Base-by-base conservation (phyloP, 2,888 invertebrate genomes). In the Eledona agricola region DNA sequence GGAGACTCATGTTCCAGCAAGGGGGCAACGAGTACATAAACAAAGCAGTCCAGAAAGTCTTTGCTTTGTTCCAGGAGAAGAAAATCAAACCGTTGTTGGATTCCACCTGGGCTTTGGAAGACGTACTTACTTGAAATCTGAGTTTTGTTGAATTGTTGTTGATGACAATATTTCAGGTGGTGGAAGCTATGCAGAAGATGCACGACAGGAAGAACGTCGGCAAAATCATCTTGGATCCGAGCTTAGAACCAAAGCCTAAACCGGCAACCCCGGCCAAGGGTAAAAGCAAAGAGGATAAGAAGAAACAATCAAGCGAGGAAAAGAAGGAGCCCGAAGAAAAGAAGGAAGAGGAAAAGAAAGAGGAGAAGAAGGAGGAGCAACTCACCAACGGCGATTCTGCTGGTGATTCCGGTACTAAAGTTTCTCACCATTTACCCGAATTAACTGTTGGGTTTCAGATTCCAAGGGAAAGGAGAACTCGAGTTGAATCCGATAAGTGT, bases 101-200 rank as follows among this genome's bases (percentile, higher is more conserved):
- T 77, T 91, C 92, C 53, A 87, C 87, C 55, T 93, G 90, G 88
- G 92, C 92, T 11, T 81, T 93, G 12, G 93, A 93, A 77, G 92
- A 93, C 72, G 90, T 90, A 75, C 80, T 86, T 79, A 11, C 25
- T 5, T 20, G 11, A 9, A 29, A 37, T 9, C 11, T 10, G 6
- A 16, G 19, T 51, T 37, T 38, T 25, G 32, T 43, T 51, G 34
- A 43, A 26, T 12, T 26, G 10, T 10, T 49, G 11, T 49, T 31
- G 11, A 29, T 12, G 9, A 7, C 22, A 40, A 9, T 31, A 35
- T n/a, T 66, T 15, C 67, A 90, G 89, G 88, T 92, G 7, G 85
- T 86, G 13, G 92, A 93, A 69, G 93, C 91, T 3, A 93, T 94
- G 93, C 91, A 91, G 77, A 92, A 90, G 77, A 89, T 94, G 87